Evolutionary conservation across 1,140 invertebrate genomes (phyloP).

Genomic region (Drosophila pseudoobscura): DNA sequence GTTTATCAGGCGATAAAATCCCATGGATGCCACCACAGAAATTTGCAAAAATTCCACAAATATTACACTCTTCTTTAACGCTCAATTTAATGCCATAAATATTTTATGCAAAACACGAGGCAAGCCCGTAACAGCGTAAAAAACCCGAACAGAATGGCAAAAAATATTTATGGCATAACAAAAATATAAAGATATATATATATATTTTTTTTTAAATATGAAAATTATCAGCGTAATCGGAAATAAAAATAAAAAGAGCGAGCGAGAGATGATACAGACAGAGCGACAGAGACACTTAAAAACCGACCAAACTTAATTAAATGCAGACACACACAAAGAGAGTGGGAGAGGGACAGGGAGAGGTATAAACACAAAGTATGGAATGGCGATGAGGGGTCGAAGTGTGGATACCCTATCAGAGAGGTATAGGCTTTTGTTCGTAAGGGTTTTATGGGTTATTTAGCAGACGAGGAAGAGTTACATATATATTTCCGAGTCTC

Average conservation of each 20-base stretch:
- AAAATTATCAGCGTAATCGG: conserved; percentile 63
- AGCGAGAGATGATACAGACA: conserved; percentile 4
- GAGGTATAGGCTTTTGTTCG: too few relatives aligned
- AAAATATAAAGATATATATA: conserved; percentile 1
- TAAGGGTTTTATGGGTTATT: too few relatives aligned
- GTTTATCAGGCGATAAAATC: conserved; percentile 58
- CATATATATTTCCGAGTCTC: too few relatives aligned
- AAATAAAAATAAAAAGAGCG: conserved; percentile 6
- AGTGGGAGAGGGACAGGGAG: neutral
- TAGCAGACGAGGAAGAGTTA: too few relatives aligned
- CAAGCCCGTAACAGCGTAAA: conserved; percentile 4
- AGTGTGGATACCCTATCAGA: too few relatives aligned
- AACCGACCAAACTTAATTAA: conserved; percentile 76
- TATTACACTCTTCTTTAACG: conserved; percentile 27
- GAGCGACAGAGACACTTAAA: conserved; percentile 37
- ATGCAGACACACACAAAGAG: conserved; percentile 40
- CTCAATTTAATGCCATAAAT: conserved; percentile 72
- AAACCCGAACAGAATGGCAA: conserved; percentile 9
- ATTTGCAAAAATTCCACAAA: conserved; percentile 10
- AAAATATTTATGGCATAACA: conserved; percentile 37
- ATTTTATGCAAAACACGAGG: conserved; percentile 60
- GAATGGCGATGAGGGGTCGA: too few relatives aligned
- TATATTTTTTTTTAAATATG: conserved; percentile 38
- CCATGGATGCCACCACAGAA: neutral
- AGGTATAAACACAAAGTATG: conserved; percentile 20